Evolutionary conservation across 2,797 vertebrate genomes (phyloP), one percentile per base, ranked within the genome.

Genomic region (Garrulus glandarius): DNA sequence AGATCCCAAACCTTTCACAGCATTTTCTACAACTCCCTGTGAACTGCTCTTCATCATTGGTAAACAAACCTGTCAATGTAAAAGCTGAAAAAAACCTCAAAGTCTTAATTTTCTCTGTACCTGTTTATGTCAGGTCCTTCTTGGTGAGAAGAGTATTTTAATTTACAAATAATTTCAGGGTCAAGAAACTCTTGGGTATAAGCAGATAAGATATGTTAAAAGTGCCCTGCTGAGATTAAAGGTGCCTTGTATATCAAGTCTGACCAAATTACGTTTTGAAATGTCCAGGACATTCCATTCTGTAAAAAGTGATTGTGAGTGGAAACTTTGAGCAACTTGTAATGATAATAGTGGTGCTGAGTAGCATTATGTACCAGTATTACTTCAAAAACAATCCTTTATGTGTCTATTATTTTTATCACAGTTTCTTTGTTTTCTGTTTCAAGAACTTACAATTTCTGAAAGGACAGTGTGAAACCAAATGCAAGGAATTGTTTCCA

Each of bases 301-400:
- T 71, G 78, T 77, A 87, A 92, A 67, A 94, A 67, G 59, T 44
- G 30, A 74, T 71, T 71, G 41, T 70, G 36, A 91, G 46, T 85
- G 86, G 88, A 96, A 92, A 95, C 49, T 92, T 56, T 83, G 78
- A 92, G 53, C 27, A 85, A 85, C 78, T 89, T 84, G 44, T 63
- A 82, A 87, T 39, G 84, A 95, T 68, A 85, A 77, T 43, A 91
- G 56, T 0, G 6, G 23, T 89, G 32, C 52, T 52, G 44, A 91
- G 67, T 74, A 77, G 47, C 59, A 32, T 49, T 83, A 53, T 64
- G 63, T 89, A 82, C 67, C 52, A 63, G 34, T 49, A 17, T 52
- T 68, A 78, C 72, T 85, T 92, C 36, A 75, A 63, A 95, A 92
- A 0, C 79, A 61, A 34, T 57, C 55, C 15, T 88, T 87, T 59